Evolutionary conservation across 2,888 invertebrate genomes (phyloP), one percentile per base, ranked within the genome.

Genomic region (Agrochola litura): DNA sequence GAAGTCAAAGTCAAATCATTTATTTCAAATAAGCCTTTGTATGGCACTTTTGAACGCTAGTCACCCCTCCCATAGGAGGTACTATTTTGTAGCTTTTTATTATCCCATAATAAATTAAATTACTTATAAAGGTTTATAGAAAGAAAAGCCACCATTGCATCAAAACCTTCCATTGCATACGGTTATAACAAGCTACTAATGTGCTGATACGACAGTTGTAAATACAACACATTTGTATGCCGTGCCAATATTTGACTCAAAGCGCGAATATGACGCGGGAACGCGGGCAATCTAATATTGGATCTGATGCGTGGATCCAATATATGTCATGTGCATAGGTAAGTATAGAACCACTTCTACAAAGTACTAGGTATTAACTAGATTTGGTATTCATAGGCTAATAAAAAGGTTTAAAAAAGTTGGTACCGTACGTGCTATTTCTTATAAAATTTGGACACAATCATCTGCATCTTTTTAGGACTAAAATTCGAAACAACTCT

Each of bases 191-290:
- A 65, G n/a, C 46, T n/a, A 61, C 52, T 10, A 9, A 30, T 58
- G 5, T 12, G 10, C 9, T 52, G 19, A 22, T 22, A 75, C 46
- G 46, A 16, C 0, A 19, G n/a, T 16, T 56, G 30, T 69, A 52
- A 56, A 60, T 37, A 69, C 19, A 10, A 10, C 9, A 61, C n/a
- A 54, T 65, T 69, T 67, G 54, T 60, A 58, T 64, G n/a, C 43
- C 5, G 9, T 22, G 41, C 41, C 52, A 84, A 84, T 84, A 79
- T 84, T 79, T 67, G 54, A 49, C 37, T 43, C 41, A 58, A 54
- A 41, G 78, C 30, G 65, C n/a, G 52, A 46, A 71, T 46, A 46
- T 68, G 37, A 63, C 66, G 22, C 56, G n/a, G 25, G 37, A 12
- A 61, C 37, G 64, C n/a, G 63, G 67, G 37, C 10, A n/a, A 16